phyloP scores from a whole-genome alignment of 2,113 vertebrate species.

The Gambusia holbrooki region DNA sequence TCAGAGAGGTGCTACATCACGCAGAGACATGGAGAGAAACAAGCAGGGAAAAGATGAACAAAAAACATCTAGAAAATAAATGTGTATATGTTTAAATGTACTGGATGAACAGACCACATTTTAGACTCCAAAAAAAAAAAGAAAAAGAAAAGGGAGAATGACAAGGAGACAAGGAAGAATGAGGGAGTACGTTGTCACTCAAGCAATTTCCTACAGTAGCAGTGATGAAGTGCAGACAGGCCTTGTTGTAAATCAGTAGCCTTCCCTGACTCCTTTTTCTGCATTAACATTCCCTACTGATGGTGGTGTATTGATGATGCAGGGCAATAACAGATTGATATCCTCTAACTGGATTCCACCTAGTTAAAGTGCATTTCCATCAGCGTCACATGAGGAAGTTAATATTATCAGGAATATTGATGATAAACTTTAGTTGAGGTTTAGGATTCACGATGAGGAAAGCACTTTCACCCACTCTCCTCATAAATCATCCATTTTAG shows the following conservation, averaged over 20 bases:
- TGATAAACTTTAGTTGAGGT: conserved; percentile 65
- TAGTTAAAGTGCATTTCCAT: conserved; percentile 74
- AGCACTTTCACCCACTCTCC: conserved; percentile 52
- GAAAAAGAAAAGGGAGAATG: conserved; percentile 45
- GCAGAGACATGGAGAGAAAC: conserved; percentile 29
- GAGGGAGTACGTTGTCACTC: conserved; percentile 46
- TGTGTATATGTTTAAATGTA: conserved; percentile 14
- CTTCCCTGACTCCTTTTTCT: conserved; percentile 42
- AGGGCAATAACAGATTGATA: conserved; percentile 63
- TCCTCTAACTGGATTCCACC: conserved; percentile 59
- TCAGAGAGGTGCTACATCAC: conserved; percentile 51
- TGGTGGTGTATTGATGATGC: conserved; percentile 60
- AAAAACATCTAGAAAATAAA: conserved; percentile 25
- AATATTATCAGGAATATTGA: conserved; percentile 71
- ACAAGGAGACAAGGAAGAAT: conserved; percentile 37
- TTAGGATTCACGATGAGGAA: conserved; percentile 56
- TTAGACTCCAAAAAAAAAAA: background rate
- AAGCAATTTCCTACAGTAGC: conserved; percentile 51
- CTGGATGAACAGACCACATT: conserved; percentile 44
- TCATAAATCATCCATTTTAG: conserved; percentile 74
- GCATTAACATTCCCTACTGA: conserved; percentile 52
- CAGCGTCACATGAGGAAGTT: conserved; percentile 64
- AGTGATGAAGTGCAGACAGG: conserved; percentile 57
- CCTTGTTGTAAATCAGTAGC: conserved; percentile 64
- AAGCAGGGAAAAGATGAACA: conserved; percentile 3